Evolutionary conservation across 2,888 invertebrate species (phyloP).

Genomic region (Pseudanteris insignis): DNA sequence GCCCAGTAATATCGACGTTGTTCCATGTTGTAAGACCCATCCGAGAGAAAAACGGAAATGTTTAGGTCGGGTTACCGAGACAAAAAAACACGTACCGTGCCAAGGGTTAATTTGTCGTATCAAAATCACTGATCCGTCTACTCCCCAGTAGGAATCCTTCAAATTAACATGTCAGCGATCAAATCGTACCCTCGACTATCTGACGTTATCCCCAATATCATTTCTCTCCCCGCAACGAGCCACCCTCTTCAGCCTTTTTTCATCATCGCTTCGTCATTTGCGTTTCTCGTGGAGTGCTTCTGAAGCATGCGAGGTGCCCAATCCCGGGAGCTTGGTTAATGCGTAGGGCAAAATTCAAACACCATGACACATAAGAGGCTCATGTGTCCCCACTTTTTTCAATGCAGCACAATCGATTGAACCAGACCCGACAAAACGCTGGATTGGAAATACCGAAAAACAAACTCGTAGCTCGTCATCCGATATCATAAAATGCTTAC

Average conservation of each 20-base stretch:
- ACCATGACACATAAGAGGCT: constrained; percentile 14
- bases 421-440: constrained; percentile 9
- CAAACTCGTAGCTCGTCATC: constrained; percentile 1
- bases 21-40: too few species aligned
- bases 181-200: constrained; percentile 36
- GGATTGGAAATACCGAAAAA: neutral
- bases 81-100: constrained; percentile 38
- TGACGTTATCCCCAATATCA: constrained; percentile 39
- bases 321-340: constrained; percentile 30
- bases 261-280: constrained; percentile 37
- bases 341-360: constrained; percentile 30
- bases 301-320: constrained; percentile 23
- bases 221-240: constrained; percentile 27
- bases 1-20: too few species aligned
- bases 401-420: constrained; percentile 21
- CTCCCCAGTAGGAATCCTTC: constrained; percentile 24
- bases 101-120: constrained; percentile 42
- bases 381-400: constrained; percentile 13
- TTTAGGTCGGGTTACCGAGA: constrained; percentile 29
- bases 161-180: constrained; percentile 42
- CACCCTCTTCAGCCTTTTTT: constrained; percentile 31
- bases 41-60: too few species aligned
- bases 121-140: constrained; percentile 39
- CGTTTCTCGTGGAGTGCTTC: constrained; percentile 28
- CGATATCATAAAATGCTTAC: neutral